phyloP scores from a whole-genome alignment of 1,140 invertebrate genomes.

The Hetaerina americana region DNA sequence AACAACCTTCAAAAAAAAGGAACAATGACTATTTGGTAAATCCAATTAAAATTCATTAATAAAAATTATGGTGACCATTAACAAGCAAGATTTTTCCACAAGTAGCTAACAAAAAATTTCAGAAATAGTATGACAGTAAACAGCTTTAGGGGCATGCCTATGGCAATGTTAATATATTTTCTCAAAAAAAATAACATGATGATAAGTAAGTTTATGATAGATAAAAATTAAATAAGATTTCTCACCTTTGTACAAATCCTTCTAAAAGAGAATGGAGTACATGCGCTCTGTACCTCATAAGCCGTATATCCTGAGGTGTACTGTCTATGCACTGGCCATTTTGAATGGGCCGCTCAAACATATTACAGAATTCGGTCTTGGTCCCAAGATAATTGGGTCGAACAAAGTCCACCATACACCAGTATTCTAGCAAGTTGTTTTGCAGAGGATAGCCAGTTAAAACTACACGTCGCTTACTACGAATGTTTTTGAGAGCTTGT shows the following conservation, averaged over 20 bases:
- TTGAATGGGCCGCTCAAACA: slow-evolving; percentile 90
- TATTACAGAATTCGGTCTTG: slow-evolving; percentile 87
- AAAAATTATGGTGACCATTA: too few species aligned
- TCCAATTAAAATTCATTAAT: too few species aligned
- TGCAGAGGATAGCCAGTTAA: slow-evolving; percentile 93
- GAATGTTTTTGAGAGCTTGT: slow-evolving; percentile 79
- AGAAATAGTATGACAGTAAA: too few species aligned
- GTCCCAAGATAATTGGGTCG: slow-evolving; percentile 84
- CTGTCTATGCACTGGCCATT: slow-evolving; percentile 91
- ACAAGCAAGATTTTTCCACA: too few species aligned
- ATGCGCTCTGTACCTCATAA: slow-evolving; percentile 82
- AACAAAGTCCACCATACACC: slow-evolving; percentile 95
- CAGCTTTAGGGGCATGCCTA: too few species aligned
- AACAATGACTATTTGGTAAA: too few species aligned
- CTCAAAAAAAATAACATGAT: too few species aligned
- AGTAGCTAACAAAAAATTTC: too few species aligned
- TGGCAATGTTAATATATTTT: too few species aligned
- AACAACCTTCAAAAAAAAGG: too few species aligned
- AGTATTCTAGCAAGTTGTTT: slow-evolving; percentile 91
- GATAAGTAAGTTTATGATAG: not conserved
- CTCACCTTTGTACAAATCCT: slow-evolving; percentile 76
- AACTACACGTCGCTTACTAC: slow-evolving; percentile 77
- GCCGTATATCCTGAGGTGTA: slow-evolving; percentile 72
- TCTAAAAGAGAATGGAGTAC: slow-evolving; percentile 78
- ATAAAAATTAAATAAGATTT: slow-evolving; percentile 9